Evolutionary conservation across 2,888 invertebrate genomes (phyloP).

Genomic region (Heliconius sara): DNA sequence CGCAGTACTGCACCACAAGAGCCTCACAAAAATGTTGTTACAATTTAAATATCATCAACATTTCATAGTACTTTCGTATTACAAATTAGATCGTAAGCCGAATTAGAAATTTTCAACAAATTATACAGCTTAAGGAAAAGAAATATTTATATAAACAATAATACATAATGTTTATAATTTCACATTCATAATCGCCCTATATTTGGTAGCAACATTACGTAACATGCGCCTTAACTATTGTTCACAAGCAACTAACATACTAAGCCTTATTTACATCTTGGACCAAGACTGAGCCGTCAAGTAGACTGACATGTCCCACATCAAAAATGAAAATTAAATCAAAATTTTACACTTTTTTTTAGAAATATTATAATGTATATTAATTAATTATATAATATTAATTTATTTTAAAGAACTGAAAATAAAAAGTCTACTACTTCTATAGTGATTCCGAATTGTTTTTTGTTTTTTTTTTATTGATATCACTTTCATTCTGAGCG

Average conservation of each 20-base stretch:
- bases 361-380: no score
- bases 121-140: background rate
- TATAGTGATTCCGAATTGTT: background rate
- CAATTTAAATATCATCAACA: background rate
- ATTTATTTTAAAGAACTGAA: no score
- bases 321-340: no score
- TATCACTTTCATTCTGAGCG: no score
- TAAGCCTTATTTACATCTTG: background rate
- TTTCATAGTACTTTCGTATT: background rate
- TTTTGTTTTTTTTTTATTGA: background rate
- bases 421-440: background rate
- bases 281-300: background rate
- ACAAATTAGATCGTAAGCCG: background rate
- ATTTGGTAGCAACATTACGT: conserved; percentile 18
- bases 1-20: background rate
- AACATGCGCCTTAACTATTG: conserved; percentile 24
- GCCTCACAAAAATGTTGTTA: background rate
- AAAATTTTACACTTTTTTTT: no score
- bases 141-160: background rate
- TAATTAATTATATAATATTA: no score
- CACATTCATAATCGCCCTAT: conserved; percentile 15
- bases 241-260: conserved; percentile 31
- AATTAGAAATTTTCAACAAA: background rate
- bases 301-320: background rate
- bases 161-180: background rate